Percentiles rank a stretch among this genome's conserved stretches.
These are phyloP conservation scores for Polypedilum pembai DNA, from an alignment of 1,140 invertebrate species.

Conservation along the genomic window DNA sequence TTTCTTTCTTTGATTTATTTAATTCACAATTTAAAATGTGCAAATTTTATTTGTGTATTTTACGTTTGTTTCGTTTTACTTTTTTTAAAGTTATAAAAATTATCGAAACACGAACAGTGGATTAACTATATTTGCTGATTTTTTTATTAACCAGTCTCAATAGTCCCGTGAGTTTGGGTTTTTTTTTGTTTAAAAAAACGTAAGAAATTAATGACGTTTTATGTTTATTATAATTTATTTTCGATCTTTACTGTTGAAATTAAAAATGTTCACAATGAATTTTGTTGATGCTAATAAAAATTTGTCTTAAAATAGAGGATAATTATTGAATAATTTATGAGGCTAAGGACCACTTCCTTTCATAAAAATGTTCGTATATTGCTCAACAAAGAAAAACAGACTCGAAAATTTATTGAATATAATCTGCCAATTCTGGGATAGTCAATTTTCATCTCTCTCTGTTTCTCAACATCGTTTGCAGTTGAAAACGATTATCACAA, in stretches of 20 bases:
- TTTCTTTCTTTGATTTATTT: no score
- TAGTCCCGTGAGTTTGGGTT: background rate
- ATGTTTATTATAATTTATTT: background rate
- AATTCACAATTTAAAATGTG: no score
- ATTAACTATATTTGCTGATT: background rate
- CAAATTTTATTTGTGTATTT: background rate
- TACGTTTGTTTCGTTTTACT: background rate
- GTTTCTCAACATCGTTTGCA: background rate
- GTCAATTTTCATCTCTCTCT: background rate
- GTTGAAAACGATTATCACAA: conserved; percentile 4
- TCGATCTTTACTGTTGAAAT: no score
- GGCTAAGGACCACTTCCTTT: background rate
- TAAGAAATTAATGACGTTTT: background rate
- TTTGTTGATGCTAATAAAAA: background rate
- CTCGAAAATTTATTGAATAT: background rate
- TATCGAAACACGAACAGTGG: background rate
- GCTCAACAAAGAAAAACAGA: background rate
- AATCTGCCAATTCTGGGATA: background rate
- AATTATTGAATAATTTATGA: conserved; percentile 1
- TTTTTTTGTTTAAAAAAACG: background rate
- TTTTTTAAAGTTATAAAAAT: background rate
- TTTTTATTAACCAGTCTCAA: background rate
- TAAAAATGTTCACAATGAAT: background rate
- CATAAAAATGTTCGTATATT: background rate
- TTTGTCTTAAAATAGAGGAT: background rate